These are phyloP conservation scores for Manis javanica DNA, from an alignment of 2,797 vertebrate genomes.

Conservation along the genomic window DNA sequence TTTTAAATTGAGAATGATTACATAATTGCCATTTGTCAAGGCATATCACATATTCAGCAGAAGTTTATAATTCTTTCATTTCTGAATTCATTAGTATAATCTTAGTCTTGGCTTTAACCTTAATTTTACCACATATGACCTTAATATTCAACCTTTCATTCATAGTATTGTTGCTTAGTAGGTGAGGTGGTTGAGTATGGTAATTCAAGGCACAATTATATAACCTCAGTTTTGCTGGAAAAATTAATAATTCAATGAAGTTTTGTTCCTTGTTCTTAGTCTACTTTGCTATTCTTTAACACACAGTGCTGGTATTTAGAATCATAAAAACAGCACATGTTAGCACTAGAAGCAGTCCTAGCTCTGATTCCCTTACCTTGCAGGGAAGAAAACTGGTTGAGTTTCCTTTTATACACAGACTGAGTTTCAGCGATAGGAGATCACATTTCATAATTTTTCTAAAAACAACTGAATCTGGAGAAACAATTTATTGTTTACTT, in stretches of 20 bases:
- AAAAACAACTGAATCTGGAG: constrained; percentile 23
- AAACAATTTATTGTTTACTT: neutral
- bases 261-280: neutral
- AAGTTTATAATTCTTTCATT: constrained; percentile 41
- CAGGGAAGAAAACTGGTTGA: neutral
- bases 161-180: constrained; percentile 36
- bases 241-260: constrained; percentile 35
- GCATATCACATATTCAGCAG: neutral
- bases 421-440: neutral
- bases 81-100: constrained; percentile 34
- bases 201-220: neutral
- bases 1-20: constrained; percentile 52
- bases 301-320: neutral
- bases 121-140: neutral
- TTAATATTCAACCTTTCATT: constrained; percentile 62
- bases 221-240: neutral
- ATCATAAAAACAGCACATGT: constrained; percentile 30
- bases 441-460: neutral
- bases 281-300: neutral
- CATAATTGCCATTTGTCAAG: constrained; percentile 7
- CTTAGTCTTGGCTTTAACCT: constrained; percentile 40
- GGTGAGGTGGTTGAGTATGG: neutral
- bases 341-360: neutral
- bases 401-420: neutral
- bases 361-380: neutral